Conservation (phyloP, 2,888 invertebrate species). For the Parnassius apollo region DNA sequence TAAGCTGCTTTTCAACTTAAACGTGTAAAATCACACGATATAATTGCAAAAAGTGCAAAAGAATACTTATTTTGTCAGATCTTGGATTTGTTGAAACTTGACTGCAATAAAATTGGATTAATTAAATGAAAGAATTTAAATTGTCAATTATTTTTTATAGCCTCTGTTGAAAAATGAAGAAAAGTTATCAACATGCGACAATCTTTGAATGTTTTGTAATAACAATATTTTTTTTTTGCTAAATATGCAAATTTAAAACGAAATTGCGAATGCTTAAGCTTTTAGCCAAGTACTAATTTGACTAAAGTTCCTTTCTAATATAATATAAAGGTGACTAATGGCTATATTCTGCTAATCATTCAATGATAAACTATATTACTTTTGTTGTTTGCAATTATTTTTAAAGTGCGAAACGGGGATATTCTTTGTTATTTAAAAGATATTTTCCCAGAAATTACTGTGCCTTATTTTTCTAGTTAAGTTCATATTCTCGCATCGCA, state of each 20-base stretch:
- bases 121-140: background rate
- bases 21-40: too few relatives aligned
- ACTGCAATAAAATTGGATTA: background rate
- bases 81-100: slow-evolving; percentile 8
- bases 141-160: background rate
- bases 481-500: slow-evolving; percentile 2
- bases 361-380: background rate
- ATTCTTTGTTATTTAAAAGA: background rate
- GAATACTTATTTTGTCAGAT: background rate
- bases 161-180: too few relatives aligned
- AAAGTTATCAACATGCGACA: too few relatives aligned
- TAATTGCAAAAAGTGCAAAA: background rate
- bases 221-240: background rate
- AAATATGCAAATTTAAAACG: background rate
- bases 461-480: background rate
- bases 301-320: slow-evolving; percentile 2
- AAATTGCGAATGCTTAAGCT: background rate
- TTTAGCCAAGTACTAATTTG: slow-evolving; percentile 1
- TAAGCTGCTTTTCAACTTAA: too few relatives aligned
- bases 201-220: too few relatives aligned
- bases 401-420: slow-evolving; percentile 6
- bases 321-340: background rate
- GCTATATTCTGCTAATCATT: slow-evolving; percentile 12
- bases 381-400: background rate
- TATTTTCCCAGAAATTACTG: background rate